Percentiles rank a stretch among this genome's conserved stretches.
These are phyloP conservation scores for Gymnosoma rotundatum DNA, from an alignment of 2,888 invertebrate genomes.

Conservation along the genomic window DNA sequence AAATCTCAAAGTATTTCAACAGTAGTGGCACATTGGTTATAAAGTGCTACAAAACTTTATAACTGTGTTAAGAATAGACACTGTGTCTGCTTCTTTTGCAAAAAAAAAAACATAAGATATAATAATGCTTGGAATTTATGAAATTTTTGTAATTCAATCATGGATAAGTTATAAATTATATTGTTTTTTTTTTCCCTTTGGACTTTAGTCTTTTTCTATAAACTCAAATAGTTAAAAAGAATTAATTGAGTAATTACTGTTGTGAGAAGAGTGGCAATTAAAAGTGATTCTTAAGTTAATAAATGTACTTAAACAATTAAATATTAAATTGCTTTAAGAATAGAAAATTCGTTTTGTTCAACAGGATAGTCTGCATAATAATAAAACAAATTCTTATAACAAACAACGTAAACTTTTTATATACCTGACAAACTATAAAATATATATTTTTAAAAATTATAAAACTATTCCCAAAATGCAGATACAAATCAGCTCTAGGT, in stretches of 20 bases:
- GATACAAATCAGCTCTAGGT: no score
- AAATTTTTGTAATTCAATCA: constrained; percentile 67
- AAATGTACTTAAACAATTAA: constrained; percentile 41
- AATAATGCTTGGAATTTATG: constrained; percentile 62
- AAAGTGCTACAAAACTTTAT: constrained; percentile 48
- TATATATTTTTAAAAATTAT: no score
- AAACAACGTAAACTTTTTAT: not conserved
- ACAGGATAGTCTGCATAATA: not conserved
- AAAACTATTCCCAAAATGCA: no score
- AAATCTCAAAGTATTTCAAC: constrained; percentile 26
- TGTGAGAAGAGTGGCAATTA: constrained; percentile 42
- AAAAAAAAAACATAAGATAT: constrained; percentile 2
- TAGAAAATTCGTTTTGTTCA: not conserved
- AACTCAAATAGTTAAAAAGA: constrained; percentile 41
- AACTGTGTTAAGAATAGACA: constrained; percentile 57
- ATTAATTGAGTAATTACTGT: constrained; percentile 61
- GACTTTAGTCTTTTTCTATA: not conserved
- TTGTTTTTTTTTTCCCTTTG: constrained; percentile 3
- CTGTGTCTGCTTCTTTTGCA: constrained; percentile 32
- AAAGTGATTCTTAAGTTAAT: constrained; percentile 18
- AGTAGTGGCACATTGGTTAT: constrained; percentile 17
- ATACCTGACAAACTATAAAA: no score
- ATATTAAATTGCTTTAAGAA: constrained; percentile 11
- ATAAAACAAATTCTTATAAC: not conserved
- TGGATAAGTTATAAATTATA: constrained; percentile 59